Evolutionary conservation across 2,113 vertebrate species (phyloP).

Genomic region (Alligator sinensis): DNA sequence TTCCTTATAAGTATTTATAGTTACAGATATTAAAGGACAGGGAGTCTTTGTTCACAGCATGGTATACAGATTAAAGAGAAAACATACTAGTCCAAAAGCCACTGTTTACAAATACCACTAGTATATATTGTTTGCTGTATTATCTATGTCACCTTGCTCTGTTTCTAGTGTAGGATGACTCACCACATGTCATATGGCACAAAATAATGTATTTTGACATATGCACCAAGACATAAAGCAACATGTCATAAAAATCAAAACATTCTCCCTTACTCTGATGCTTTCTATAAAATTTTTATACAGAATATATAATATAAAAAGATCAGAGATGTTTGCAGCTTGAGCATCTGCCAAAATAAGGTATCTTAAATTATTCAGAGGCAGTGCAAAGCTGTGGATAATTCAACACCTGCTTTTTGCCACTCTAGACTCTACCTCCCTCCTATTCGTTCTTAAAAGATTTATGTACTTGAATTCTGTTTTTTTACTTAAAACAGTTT

Average conservation of each 20-base stretch:
- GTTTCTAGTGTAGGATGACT: background rate
- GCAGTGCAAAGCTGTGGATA: background rate
- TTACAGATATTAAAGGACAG: background rate
- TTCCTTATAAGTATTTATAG: background rate
- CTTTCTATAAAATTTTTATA: background rate
- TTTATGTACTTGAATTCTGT: background rate
- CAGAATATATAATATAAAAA: background rate
- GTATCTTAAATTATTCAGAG: conserved; percentile 27
- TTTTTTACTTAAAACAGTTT: background rate
- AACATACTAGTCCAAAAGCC: background rate
- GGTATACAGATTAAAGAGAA: background rate
- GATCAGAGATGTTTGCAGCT: background rate
- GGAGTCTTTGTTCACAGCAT: background rate
- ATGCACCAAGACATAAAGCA: background rate
- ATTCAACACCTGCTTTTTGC: conserved; percentile 5
- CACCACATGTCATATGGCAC: background rate
- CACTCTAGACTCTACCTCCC: rapidly evolving
- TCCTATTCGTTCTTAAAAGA: background rate
- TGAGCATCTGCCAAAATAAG: background rate
- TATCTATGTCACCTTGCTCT: background rate
- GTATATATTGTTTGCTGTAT: background rate
- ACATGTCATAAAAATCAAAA: background rate
- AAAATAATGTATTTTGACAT: background rate
- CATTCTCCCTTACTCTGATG: background rate
- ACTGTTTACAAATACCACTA: background rate